These are phyloP conservation scores for Amblyjoppa proteus DNA, from an alignment of 2,888 invertebrate species.

Conservation along the genomic window DNA sequence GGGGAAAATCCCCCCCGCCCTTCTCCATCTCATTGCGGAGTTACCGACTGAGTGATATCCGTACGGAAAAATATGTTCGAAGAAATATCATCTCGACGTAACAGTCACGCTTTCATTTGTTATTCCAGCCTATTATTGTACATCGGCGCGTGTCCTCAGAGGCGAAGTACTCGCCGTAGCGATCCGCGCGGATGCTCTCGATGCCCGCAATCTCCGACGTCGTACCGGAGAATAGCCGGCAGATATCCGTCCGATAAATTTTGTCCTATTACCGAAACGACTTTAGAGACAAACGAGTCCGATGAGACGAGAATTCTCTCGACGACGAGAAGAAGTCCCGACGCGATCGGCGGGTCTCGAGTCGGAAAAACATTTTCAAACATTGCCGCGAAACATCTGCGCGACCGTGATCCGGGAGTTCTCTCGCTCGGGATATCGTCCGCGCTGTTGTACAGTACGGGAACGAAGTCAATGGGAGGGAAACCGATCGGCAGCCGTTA, in stretches of 20 bases:
- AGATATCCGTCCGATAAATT: constrained; percentile 47
- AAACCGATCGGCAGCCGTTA: constrained; percentile 80
- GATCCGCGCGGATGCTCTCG: neutral
- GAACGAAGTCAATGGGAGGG: constrained; percentile 77
- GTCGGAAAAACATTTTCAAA: constrained; percentile 51
- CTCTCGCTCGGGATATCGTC: constrained; percentile 5
- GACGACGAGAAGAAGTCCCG: neutral
- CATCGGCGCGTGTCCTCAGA: neutral
- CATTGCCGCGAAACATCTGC: constrained; percentile 44
- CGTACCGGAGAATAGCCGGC: constrained; percentile 6
- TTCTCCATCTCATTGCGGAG: neutral
- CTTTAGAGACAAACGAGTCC: constrained; percentile 38
- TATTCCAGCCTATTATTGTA: neutral
- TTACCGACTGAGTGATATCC: neutral
- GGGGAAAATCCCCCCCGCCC: neutral
- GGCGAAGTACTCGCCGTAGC: neutral
- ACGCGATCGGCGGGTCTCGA: neutral
- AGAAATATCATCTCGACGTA: neutral
- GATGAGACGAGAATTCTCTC: constrained; percentile 22
- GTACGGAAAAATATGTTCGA: neutral
- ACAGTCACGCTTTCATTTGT: neutral
- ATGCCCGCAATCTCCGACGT: neutral
- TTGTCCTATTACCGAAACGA: constrained; percentile 42
- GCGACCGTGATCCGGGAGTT: constrained; percentile 11
- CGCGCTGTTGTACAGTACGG: neutral